Conservation (phyloP, 2,888 invertebrate species). For the Cosmopolites sordidus region DNA sequence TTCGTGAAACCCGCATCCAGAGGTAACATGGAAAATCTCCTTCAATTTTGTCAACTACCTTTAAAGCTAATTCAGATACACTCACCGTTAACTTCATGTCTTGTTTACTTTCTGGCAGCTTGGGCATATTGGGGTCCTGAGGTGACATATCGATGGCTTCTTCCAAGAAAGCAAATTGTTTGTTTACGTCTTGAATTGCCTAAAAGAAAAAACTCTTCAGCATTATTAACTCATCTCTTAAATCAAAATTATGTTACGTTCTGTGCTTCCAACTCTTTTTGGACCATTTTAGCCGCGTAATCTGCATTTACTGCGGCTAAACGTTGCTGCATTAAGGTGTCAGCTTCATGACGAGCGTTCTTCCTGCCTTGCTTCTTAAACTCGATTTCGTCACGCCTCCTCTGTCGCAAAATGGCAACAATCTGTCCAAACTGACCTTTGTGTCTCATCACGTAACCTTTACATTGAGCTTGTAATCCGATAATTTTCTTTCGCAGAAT, state of each 20-base stretch:
- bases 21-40: too few relatives aligned
- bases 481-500: conserved; percentile 65
- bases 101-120: conserved; percentile 1
- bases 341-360: conserved; percentile 57
- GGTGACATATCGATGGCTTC: conserved; percentile 9
- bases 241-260: conserved; percentile 22
- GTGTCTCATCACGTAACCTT: conserved; percentile 68
- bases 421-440: conserved; percentile 55
- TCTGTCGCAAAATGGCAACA: conserved; percentile 42
- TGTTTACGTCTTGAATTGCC: conserved; percentile 58
- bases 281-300: conserved; percentile 52
- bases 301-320: conserved; percentile 60
- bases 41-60: too few relatives aligned
- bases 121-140: not conserved
- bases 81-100: conserved; percentile 18
- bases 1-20: too few relatives aligned
- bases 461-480: conserved; percentile 70
- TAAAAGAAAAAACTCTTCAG: conserved; percentile 1
- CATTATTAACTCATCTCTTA: not conserved
- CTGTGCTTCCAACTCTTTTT: conserved; percentile 44
- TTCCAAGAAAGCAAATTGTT: conserved; percentile 54
- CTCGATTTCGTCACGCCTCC: conserved; percentile 58
- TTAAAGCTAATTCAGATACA: not conserved
- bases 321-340: conserved; percentile 65
- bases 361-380: conserved; percentile 57